phyloP scores from a whole-genome alignment of 2,888 invertebrate genomes.

The Ctena decussata region DNA sequence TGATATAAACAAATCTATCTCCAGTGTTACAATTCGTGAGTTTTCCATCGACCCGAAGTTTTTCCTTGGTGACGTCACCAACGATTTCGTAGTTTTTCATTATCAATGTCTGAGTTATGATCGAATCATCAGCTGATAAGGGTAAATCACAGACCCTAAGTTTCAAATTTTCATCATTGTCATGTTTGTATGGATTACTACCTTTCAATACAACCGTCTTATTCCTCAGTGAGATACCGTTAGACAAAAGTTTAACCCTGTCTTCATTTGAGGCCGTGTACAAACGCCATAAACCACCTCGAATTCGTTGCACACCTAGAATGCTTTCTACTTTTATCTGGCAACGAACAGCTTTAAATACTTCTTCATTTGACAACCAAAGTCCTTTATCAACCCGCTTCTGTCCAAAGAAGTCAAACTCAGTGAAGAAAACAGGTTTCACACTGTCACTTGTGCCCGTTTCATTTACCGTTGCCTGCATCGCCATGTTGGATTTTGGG shows the following conservation, averaged over 20 bases:
- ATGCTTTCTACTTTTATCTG: neutral
- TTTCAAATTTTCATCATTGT: neutral
- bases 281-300: neutral
- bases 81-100: neutral
- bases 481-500: too few relatives aligned
- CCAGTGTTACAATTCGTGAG: neutral
- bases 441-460: too few relatives aligned
- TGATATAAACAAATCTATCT: neutral
- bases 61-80: neutral
- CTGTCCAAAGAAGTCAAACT: neutral
- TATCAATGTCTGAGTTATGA: neutral
- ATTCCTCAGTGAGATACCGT: too few relatives aligned
- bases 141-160: neutral
- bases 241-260: neutral
- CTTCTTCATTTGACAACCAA: neutral
- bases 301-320: neutral
- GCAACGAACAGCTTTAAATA: neutral
- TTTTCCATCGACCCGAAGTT: neutral
- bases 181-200: too few relatives aligned
- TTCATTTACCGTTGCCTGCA: too few relatives aligned
- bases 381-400: neutral
- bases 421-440: neutral
- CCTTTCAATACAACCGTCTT: too few relatives aligned
- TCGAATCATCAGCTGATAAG: neutral
- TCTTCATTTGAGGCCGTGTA: neutral